Evolutionary conservation across 2,113 vertebrate genomes (phyloP).

Genomic region (Lepisosteus osseus): DNA sequence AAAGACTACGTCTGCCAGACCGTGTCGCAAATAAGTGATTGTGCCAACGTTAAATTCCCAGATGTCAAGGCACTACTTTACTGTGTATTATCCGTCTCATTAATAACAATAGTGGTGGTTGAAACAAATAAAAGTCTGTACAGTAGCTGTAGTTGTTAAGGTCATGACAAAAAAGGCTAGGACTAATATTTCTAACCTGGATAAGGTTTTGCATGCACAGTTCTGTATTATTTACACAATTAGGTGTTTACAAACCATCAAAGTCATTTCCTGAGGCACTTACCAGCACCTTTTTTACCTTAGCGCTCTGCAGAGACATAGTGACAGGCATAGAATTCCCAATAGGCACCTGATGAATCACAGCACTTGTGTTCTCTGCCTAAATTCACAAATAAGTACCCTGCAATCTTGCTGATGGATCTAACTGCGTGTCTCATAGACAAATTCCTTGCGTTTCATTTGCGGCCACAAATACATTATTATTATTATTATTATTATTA

Average conservation of each 20-base stretch:
- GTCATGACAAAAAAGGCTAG: no score
- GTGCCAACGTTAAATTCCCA: no score
- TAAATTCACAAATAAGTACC: constrained; percentile 41
- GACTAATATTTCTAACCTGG: neutral
- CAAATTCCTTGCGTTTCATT: constrained; percentile 21
- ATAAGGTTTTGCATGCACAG: constrained; percentile 9
- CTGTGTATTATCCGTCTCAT: no score
- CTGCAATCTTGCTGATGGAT: constrained; percentile 29
- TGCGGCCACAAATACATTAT: no score
- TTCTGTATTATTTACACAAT: constrained; percentile 31
- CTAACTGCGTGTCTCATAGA: constrained; percentile 33
- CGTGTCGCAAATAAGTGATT: no score
- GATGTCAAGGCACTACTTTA: no score
- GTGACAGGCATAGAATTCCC: constrained; percentile 40
- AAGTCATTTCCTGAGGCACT: constrained; percentile 28
- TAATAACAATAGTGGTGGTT: no score
- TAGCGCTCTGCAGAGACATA: constrained; percentile 36
- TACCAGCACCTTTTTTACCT: constrained; percentile 31
- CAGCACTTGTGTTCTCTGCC: constrained; percentile 35
- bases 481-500: no score
- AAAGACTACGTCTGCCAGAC: no score
- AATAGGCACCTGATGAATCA: constrained; percentile 42
- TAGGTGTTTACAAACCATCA: constrained; percentile 3
- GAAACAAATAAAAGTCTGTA: no score
- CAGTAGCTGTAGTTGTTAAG: no score